phyloP scores from a whole-genome alignment of 2,888 invertebrate genomes.

The Troglohyphantes excavatus region DNA sequence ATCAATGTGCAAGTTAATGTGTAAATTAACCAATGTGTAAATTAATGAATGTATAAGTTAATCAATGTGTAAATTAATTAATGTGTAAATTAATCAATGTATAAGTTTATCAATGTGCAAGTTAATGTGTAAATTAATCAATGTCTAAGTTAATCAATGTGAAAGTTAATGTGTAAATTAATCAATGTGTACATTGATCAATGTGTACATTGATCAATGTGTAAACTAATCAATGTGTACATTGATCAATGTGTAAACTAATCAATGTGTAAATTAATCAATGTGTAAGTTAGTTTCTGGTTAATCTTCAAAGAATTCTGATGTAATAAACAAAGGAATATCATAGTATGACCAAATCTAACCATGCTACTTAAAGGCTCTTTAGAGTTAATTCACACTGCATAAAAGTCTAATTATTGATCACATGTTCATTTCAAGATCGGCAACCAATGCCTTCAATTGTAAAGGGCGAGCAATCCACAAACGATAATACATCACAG shows the following conservation, averaged over 20 bases:
- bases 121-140: too few species aligned
- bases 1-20: too few species aligned
- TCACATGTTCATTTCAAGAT: neutral
- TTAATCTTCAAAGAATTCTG: neutral
- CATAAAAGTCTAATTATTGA: neutral
- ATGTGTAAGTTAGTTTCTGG: too few species aligned
- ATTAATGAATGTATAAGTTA: too few species aligned
- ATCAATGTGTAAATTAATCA: neutral
- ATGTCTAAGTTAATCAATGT: too few species aligned
- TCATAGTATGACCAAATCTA: neutral
- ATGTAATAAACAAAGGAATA: neutral
- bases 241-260: neutral
- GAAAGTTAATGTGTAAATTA: neutral
- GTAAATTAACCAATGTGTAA: too few species aligned
- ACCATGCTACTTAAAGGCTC: neutral
- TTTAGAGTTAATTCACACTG: too few species aligned
- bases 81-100: too few species aligned
- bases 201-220: neutral
- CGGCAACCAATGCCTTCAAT: too few species aligned
- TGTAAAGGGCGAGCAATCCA: slow-evolving; percentile 62
- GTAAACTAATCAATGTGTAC: neutral
- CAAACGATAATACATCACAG: slow-evolving; percentile 43
- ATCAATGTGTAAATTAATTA: too few species aligned
- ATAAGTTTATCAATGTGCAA: too few species aligned
- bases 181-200: neutral